A percentile compares a stretch with the other conserved stretches of the same genome.
phyloP scores from a whole-genome alignment of 2,113 vertebrate genomes.

The Protobothrops mucrosquamatus region DNA sequence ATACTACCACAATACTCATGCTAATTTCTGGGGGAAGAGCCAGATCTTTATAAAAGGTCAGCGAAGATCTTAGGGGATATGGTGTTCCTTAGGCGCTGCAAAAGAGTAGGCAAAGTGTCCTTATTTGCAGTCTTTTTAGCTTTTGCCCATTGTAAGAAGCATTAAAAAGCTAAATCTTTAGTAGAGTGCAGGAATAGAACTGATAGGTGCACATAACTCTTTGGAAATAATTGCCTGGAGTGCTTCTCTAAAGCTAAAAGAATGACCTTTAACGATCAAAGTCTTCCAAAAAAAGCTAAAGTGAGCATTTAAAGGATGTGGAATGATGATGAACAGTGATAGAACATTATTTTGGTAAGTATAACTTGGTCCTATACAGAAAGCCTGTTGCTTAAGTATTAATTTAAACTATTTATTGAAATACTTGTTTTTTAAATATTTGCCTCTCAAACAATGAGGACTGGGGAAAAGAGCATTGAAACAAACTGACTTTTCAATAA shows the following conservation, averaged over 20 bases:
- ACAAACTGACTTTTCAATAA: conserved; percentile 40
- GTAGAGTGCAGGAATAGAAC: conserved; percentile 36
- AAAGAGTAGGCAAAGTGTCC: not conserved
- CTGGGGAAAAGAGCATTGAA: conserved; percentile 48
- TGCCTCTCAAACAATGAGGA: conserved; percentile 44
- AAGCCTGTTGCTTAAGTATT: conserved; percentile 65
- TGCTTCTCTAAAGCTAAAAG: conserved; percentile 54
- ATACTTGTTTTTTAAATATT: conserved; percentile 41
- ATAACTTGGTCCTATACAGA: conserved; percentile 57
- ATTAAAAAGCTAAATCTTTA: conserved; percentile 25
- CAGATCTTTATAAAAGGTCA: not conserved
- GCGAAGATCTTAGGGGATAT: not conserved
- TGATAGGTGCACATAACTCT: conserved; percentile 36
- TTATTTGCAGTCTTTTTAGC: conserved; percentile 12
- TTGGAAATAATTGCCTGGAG: conserved; percentile 47
- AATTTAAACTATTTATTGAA: not conserved
- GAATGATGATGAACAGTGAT: conserved; percentile 66
- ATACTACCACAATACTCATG: not conserved
- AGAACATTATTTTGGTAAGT: conserved; percentile 66
- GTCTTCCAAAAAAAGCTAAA: conserved; percentile 57
- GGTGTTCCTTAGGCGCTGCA: not conserved
- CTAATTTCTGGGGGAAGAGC: not conserved
- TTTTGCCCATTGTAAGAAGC: conserved; percentile 31
- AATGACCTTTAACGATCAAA: conserved; percentile 52
- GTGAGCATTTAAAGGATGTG: conserved; percentile 57